Base-by-base conservation (phyloP, 2,888 invertebrate genomes). In the Carpatolechia fugitivella region DNA sequence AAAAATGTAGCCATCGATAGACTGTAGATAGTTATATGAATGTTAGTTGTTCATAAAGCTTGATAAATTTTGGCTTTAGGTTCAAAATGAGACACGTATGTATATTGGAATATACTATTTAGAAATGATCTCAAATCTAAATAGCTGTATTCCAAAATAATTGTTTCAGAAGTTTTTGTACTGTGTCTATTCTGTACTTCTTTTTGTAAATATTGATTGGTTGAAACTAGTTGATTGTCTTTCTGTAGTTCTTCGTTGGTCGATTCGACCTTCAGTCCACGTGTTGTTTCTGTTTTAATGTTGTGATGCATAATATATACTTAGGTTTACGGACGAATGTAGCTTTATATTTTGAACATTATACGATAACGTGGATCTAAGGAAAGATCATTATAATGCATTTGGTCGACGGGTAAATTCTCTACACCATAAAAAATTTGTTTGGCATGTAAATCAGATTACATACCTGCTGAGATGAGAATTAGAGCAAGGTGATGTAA, bases 21-120 rank as follows among this genome's bases (percentile, higher is more conserved):
- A 85, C 78, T 83, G 82, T 86, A 86, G 84, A 69, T 82, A 78
- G 78, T 74, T 85, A 83, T 82, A 84, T 85, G 64, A 85, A 82
- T 85, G 85, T 85, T 86, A 85, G 86, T 78, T 75, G 80, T 85
- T 82, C 78, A 75, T 77, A 62, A 63, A 78, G 82, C 82, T 83
- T 82, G 74, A 73, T 67, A 76, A 68, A 66, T 69, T 78, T 36
- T 49, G 35, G 33, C 6, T 33, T 33, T 50, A 24, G 36, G 50
- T 50, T 50, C 14, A 11, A 44, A 49, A 5, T 20, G 16, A 10
- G 16, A 11, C 6, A 3, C 11, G 40, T 41, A 3, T 18, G 40
- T 41, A n/a, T 44, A 20, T 44, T 44, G 24, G 44, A 44, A 10
- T 40, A 16, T 8, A 33, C 33, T 3, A 40, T 40, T 40, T 40